Percentiles rank a stretch among this genome's conserved stretches.
These are phyloP conservation scores for Emydoidea blandingii DNA, from an alignment of 2,797 vertebrate species.

Conservation along the genomic window DNA sequence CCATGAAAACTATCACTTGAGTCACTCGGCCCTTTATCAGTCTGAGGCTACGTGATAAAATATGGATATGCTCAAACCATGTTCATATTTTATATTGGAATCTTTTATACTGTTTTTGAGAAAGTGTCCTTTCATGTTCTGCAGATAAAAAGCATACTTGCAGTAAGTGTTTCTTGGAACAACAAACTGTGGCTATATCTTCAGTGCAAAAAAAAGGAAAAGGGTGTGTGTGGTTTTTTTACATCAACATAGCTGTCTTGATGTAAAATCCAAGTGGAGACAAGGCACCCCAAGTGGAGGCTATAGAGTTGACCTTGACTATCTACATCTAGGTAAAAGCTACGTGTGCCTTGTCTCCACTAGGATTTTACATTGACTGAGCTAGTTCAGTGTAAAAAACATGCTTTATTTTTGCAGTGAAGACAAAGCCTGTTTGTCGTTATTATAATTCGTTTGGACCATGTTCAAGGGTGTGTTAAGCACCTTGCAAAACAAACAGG, in stretches of 20 bases:
- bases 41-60: background rate
- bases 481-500: background rate
- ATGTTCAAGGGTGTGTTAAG: background rate
- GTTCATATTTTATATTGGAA: background rate
- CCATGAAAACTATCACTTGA: background rate
- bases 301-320: background rate
- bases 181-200: fast-evolving
- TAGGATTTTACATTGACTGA: background rate
- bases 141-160: background rate
- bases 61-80: no score
- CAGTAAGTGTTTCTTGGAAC: background rate
- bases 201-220: fast-evolving
- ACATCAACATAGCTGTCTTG: background rate
- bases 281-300: background rate
- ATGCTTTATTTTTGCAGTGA: background rate
- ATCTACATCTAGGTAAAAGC: background rate
- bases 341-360: background rate
- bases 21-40: background rate
- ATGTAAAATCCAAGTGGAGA: background rate
- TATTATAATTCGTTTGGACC: background rate
- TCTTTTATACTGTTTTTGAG: background rate
- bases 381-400: background rate
- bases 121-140: background rate
- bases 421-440: background rate
- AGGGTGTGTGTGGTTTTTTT: background rate